Conservation (phyloP, 2,113 vertebrate species). For the Leiothrix lutea region DNA sequence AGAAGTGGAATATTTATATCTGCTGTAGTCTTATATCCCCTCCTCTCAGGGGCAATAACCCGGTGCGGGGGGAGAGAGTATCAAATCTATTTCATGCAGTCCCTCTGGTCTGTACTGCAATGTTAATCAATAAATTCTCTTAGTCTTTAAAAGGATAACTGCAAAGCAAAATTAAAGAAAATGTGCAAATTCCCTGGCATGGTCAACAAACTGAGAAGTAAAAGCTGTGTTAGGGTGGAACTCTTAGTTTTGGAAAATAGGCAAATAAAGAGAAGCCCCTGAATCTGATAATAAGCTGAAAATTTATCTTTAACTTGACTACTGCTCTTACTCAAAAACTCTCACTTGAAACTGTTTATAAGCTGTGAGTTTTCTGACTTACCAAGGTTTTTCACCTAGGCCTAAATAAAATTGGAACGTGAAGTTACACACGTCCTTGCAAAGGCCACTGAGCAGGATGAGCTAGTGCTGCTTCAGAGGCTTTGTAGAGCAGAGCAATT, state of each 20-base stretch:
- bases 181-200: neutral
- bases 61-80: rapidly evolving
- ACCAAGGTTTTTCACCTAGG: neutral
- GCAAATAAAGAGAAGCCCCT: neutral
- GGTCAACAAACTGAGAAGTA: neutral
- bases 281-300: neutral
- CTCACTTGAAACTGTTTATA: neutral
- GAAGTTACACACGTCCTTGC: neutral
- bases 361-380: neutral
- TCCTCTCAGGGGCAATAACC: neutral
- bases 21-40: neutral
- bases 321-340: neutral
- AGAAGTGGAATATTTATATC: neutral
- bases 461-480: neutral
- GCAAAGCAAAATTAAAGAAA: neutral
- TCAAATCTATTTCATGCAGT: neutral
- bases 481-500: neutral
- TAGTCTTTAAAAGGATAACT: neutral
- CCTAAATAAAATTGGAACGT: neutral
- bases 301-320: neutral
- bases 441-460: rapidly evolving
- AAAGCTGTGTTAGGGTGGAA: neutral
- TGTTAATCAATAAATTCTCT: neutral
- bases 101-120: neutral
- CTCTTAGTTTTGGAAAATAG: neutral